phyloP scores from a whole-genome alignment of 2,797 vertebrate species.

The Saxicola maurus region DNA sequence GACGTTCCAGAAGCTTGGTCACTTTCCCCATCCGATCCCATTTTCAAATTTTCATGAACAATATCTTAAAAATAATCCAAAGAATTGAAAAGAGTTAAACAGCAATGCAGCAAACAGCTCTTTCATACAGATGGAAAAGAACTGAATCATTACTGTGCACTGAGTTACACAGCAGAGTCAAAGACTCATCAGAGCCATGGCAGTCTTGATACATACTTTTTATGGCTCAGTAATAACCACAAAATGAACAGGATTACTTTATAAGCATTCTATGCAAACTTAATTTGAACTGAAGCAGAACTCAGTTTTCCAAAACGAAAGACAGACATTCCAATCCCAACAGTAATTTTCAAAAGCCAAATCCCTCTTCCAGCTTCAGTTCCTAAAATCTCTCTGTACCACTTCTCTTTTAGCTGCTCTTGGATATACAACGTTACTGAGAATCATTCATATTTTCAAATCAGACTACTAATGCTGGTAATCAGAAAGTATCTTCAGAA shows the following conservation, averaged over 20 bases:
- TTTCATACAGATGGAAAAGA: background rate
- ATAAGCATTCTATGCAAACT: background rate
- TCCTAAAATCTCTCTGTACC: background rate
- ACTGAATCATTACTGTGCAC: accelerated
- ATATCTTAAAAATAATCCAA: conserved; percentile 79
- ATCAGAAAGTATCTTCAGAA: background rate
- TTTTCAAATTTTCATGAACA: conserved; percentile 94
- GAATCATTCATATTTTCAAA: background rate
- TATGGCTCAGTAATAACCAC: background rate
- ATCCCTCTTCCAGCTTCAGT: background rate
- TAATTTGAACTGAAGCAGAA: background rate
- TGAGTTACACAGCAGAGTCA: background rate
- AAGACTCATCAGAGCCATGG: background rate
- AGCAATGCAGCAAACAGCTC: background rate
- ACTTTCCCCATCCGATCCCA: conserved; percentile 95
- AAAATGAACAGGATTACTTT: background rate
- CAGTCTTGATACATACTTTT: background rate
- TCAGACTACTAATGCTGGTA: background rate
- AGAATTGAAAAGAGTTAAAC: background rate
- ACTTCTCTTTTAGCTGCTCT: background rate
- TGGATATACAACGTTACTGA: background rate
- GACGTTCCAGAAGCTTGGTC: conserved; percentile 96
- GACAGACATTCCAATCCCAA: background rate
- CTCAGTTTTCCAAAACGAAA: background rate
- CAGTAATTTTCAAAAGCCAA: background rate